Evolutionary conservation across 2,888 invertebrate species (phyloP).

Genomic region (Drosophila mimica): DNA sequence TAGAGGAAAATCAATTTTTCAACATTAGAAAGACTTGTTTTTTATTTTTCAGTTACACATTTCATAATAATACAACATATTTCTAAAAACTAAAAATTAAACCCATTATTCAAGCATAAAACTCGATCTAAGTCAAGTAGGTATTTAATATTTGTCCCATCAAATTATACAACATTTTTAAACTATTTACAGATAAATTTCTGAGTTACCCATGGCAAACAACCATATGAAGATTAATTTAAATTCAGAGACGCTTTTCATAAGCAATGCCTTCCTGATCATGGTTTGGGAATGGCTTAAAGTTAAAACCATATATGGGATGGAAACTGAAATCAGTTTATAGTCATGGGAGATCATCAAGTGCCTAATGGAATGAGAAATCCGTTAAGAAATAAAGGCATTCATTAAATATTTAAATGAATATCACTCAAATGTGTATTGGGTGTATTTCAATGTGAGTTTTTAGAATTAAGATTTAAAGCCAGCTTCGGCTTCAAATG

Average conservation of each 20-base stretch:
- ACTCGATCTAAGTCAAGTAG: background rate
- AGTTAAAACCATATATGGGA: background rate
- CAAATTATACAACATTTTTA: background rate
- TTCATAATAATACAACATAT: background rate
- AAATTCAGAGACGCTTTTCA: too few relatives aligned
- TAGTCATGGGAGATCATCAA: background rate
- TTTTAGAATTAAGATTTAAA: background rate
- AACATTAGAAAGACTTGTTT: background rate
- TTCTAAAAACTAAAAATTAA: background rate
- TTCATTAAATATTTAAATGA: background rate
- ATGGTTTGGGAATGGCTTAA: background rate
- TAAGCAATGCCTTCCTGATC: background rate
- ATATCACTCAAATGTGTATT: background rate
- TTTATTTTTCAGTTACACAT: background rate
- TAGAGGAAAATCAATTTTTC: background rate
- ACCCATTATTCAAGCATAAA: background rate
- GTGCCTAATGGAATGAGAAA: background rate
- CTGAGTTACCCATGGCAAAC: background rate
- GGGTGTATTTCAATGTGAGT: background rate
- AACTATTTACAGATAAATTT: background rate
- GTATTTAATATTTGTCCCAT: background rate
- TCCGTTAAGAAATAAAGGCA: background rate
- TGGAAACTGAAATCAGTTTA: background rate
- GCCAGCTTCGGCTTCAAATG: background rate
- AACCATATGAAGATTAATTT: too few relatives aligned